Conservation (phyloP, 2,797 vertebrate genomes). For the Pipistrellus pipistrellus region DNA sequence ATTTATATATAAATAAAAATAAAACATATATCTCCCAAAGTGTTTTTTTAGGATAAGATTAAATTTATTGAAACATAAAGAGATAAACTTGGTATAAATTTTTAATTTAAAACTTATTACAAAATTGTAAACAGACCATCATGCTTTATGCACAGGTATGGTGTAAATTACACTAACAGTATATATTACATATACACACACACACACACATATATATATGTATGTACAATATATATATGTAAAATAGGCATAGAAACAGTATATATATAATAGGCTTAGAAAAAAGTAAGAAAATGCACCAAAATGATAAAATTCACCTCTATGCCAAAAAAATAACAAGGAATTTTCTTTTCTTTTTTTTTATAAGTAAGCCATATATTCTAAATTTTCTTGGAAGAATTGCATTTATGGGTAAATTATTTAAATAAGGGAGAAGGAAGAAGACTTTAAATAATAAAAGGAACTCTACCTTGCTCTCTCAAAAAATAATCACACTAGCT, state of each 20-base stretch:
- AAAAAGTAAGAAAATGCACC: too few species aligned
- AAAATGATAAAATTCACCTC: too few species aligned
- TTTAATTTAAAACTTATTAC: neutral
- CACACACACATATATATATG: too few species aligned
- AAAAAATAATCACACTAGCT: neutral
- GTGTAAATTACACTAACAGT: too few species aligned
- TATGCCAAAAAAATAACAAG: neutral
- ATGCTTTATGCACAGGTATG: too few species aligned
- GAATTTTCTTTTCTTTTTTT: neutral
- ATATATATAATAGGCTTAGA: too few species aligned
- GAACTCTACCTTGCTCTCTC: neutral
- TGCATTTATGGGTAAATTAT: neutral
- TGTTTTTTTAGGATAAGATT: neutral
- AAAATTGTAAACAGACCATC: too few species aligned
- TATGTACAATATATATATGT: too few species aligned
- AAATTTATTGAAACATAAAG: neutral
- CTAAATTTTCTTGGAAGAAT: neutral
- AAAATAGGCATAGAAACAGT: too few species aligned
- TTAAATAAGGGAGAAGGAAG: neutral
- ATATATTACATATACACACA: too few species aligned
- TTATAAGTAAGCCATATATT: neutral
- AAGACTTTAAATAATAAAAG: neutral
- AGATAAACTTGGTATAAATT: neutral
- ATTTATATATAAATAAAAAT: neutral
- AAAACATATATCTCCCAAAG: neutral